Evolutionary conservation across 2,888 invertebrate species (phyloP).

Genomic region (Rhaphigaster nebulosa): DNA sequence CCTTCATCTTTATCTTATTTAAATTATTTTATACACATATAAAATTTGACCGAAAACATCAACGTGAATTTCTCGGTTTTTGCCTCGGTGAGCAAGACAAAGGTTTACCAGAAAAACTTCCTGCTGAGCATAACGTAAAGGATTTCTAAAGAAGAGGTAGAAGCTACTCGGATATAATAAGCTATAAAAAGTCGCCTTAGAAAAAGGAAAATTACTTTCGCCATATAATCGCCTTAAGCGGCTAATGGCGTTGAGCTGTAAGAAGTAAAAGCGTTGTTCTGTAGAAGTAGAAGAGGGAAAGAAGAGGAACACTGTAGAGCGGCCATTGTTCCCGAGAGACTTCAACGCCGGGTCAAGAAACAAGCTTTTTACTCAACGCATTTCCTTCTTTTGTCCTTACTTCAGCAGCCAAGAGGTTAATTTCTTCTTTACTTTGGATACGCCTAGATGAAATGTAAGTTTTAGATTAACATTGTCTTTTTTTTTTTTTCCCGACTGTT

Average conservation of each 20-base stretch:
- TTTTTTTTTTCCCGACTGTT: not conserved
- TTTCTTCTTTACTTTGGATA: not conserved
- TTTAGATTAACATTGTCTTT: not conserved
- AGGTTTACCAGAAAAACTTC: not conserved
- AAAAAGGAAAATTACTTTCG: conserved; percentile 37
- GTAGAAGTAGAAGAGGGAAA: not conserved
- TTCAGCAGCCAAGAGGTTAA: not conserved
- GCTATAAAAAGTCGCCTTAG: conserved; percentile 25
- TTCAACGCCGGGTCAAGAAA: not conserved
- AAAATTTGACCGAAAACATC: not conserved
- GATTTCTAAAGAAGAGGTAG: not conserved
- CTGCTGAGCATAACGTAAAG: not conserved
- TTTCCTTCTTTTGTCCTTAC: not conserved
- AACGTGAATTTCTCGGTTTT: not conserved
- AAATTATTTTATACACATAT: not conserved
- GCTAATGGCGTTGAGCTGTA: conserved; percentile 2
- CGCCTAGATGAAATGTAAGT: not conserved
- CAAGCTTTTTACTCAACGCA: not conserved
- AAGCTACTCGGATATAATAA: not conserved
- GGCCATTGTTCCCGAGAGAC: not conserved
- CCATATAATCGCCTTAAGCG: not conserved
- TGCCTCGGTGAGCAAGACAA: not conserved
- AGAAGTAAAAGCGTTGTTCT: conserved; percentile 18
- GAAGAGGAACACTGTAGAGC: not conserved
- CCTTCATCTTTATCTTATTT: too few species aligned